Conservation (phyloP, 2,797 vertebrate genomes). For the Limnodromus scolopaceus region DNA sequence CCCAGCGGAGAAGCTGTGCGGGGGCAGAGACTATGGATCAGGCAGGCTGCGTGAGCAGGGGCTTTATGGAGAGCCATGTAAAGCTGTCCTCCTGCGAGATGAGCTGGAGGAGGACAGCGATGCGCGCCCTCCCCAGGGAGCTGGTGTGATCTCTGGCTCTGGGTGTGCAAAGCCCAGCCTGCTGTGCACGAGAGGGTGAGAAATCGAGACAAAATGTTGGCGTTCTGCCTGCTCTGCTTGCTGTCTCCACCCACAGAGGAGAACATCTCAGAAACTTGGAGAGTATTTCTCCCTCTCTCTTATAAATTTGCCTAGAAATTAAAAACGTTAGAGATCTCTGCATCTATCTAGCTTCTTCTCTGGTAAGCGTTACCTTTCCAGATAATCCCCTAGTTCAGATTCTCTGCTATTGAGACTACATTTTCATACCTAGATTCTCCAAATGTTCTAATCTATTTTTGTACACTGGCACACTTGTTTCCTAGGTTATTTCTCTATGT, state of each 20-base stretch:
- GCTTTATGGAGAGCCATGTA: neutral
- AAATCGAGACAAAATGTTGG: neutral
- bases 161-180: neutral
- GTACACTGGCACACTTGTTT: slow-evolving; percentile 48
- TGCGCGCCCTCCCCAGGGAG: neutral
- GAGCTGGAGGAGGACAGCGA: neutral
- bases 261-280: neutral
- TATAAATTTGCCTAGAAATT: neutral
- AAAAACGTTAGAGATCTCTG: neutral
- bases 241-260: neutral
- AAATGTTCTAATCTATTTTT: slow-evolving; percentile 60
- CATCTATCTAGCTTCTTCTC: neutral
- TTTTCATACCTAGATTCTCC: slow-evolving; percentile 46
- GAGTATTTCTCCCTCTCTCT: neutral
- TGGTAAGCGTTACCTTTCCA: neutral
- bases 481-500: slow-evolving; percentile 61
- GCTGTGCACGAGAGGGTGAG: neutral
- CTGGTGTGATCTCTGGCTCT: neutral
- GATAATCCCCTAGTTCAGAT: neutral
- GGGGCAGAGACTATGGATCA: neutral
- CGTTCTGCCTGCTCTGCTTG: neutral
- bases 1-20: neutral
- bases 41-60: neutral
- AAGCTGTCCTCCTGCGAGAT: neutral
- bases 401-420: neutral